These are phyloP conservation scores for Pseudanteris insignis DNA, from an alignment of 2,888 invertebrate genomes.

Conservation along the genomic window DNA sequence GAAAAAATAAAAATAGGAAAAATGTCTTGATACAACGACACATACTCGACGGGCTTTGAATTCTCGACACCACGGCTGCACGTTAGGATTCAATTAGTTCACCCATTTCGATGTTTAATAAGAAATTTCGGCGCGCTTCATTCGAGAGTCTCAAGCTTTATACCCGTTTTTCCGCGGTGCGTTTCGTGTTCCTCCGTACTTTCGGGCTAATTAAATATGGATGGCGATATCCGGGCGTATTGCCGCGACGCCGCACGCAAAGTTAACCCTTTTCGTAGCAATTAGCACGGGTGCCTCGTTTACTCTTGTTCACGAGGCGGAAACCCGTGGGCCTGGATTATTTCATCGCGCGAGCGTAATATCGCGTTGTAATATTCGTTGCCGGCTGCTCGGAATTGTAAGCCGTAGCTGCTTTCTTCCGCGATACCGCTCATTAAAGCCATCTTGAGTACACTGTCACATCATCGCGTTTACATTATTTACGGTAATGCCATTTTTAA, in stretches of 20 bases:
- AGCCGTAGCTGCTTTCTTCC: constrained; percentile 51
- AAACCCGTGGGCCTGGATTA: constrained; percentile 57
- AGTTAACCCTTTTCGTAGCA: constrained; percentile 63
- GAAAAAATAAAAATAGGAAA: too few relatives aligned
- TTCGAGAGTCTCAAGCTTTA: constrained; percentile 24
- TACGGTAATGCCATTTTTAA: constrained; percentile 25
- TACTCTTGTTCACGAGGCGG: constrained; percentile 57
- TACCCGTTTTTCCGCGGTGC: constrained; percentile 39
- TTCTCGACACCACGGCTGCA: too few relatives aligned
- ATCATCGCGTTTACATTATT: constrained; percentile 37
- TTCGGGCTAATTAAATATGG: constrained; percentile 60
- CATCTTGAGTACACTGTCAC: constrained; percentile 39
- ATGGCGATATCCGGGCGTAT: constrained; percentile 56
- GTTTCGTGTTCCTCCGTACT: constrained; percentile 43
- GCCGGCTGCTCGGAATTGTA: constrained; percentile 63
- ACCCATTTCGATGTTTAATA: constrained; percentile 25
- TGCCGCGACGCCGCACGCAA: constrained; percentile 47
- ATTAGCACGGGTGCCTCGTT: constrained; percentile 61
- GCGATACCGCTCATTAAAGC: constrained; percentile 47
- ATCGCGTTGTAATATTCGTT: constrained; percentile 63
- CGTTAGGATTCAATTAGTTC: constrained; percentile 29
- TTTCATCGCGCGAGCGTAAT: constrained; percentile 62
- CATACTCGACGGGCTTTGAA: too few relatives aligned
- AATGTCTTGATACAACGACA: too few relatives aligned
- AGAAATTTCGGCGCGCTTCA: constrained; percentile 28